These are phyloP conservation scores for Caretta caretta DNA, from an alignment of 2,113 vertebrate genomes.

Conservation along the genomic window DNA sequence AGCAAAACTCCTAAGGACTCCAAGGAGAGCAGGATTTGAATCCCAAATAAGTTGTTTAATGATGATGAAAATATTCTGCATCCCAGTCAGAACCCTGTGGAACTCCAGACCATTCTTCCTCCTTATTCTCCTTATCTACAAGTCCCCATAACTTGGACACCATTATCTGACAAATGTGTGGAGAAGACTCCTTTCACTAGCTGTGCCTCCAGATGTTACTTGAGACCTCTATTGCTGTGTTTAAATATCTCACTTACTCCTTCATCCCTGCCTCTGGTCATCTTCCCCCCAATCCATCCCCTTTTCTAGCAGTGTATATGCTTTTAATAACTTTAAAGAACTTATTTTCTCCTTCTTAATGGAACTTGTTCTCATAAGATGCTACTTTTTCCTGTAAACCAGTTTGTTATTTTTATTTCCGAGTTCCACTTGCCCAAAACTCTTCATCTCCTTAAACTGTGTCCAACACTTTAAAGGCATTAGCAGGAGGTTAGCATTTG, in stretches of 20 bases:
- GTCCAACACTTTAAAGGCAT: background rate
- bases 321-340: background rate
- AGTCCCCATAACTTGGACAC: background rate
- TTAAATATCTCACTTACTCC: background rate
- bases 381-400: background rate
- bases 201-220: background rate
- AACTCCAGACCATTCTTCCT: background rate
- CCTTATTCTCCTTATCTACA: background rate
- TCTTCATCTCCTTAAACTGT: background rate
- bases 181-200: background rate
- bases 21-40: background rate
- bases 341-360: background rate
- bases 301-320: background rate
- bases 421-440: background rate
- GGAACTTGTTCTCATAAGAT: background rate
- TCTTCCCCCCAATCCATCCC: background rate
- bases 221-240: fast-evolving
- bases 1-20: background rate
- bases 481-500: background rate
- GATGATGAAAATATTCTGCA: background rate
- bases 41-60: background rate
- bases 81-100: background rate
- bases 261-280: background rate
- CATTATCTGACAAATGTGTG: background rate
- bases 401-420: background rate